Conservation (phyloP, 2,113 vertebrate species). For the Eptatretus burgeri region DNA sequence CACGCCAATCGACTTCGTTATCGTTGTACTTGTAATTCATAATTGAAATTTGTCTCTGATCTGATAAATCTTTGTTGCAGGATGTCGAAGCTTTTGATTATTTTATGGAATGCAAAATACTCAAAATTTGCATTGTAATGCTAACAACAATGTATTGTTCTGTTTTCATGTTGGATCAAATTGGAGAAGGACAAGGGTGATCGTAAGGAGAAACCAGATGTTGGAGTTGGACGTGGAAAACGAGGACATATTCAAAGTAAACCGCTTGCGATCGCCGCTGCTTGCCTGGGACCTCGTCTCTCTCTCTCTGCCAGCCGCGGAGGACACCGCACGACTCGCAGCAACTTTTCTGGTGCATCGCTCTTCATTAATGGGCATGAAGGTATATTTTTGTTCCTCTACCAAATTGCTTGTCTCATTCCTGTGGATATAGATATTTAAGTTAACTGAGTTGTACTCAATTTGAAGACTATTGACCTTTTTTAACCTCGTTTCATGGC, state of each 20-base stretch:
- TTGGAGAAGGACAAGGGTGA: slow-evolving; percentile 42
- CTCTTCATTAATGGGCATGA: slow-evolving; percentile 25
- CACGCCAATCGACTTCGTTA: no score
- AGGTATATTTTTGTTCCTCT: slow-evolving; percentile 12
- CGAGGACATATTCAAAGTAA: neutral
- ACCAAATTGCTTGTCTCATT: neutral
- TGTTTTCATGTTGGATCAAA: slow-evolving; percentile 30
- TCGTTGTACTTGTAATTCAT: no score
- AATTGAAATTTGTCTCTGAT: no score
- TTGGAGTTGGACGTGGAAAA: neutral
- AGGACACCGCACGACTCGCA: slow-evolving; percentile 13
- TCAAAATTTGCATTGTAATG: no score
- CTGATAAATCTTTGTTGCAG: no score
- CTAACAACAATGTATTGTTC: no score
- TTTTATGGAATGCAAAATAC: no score
- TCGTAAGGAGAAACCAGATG: slow-evolving; percentile 20
- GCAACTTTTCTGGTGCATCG: slow-evolving; percentile 16
- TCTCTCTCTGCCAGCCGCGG: neutral
- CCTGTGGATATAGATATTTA: no score
- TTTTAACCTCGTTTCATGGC: no score
- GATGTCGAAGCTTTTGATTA: no score
- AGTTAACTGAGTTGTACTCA: no score
- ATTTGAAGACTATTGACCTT: no score
- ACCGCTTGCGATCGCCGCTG: neutral
- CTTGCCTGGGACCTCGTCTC: neutral